Percentiles rank a stretch among this genome's conserved stretches.
phyloP scores from a whole-genome alignment of 2,888 invertebrate species.

The Meta bourneti region DNA sequence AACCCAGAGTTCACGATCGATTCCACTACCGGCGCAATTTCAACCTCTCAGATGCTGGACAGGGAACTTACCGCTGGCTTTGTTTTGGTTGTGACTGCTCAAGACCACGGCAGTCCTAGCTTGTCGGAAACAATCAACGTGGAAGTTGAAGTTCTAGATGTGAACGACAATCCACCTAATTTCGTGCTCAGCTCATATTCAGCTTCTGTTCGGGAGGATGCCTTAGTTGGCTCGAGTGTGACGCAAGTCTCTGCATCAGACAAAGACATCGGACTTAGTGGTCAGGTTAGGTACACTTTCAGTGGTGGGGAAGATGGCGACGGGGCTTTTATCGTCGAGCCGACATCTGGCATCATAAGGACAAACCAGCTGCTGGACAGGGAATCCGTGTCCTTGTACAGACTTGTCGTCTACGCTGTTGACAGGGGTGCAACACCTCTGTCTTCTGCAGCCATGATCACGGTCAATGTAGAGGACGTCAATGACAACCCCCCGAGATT shows the following conservation, averaged over 20 bases:
- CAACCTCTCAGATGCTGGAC: slow-evolving; percentile 91
- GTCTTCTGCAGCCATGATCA: slow-evolving; percentile 83
- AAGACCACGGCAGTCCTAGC: slow-evolving; percentile 94
- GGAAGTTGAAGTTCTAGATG: slow-evolving; percentile 95
- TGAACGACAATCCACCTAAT: slow-evolving; percentile 95
- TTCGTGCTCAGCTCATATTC: slow-evolving; percentile 86
- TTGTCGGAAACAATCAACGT: slow-evolving; percentile 96
- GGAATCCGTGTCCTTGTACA: slow-evolving; percentile 92
- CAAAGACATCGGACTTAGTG: slow-evolving; percentile 92
- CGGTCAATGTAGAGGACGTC: slow-evolving; percentile 83
- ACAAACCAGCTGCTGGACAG: slow-evolving; percentile 94
- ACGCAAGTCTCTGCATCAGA: slow-evolving; percentile 85
- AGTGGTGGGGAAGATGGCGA: slow-evolving; percentile 84
- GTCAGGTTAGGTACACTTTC: slow-evolving; percentile 84
- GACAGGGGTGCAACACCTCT: slow-evolving; percentile 91
- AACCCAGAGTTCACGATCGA: slow-evolving; percentile 90
- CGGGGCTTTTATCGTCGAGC: slow-evolving; percentile 94
- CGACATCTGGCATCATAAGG: slow-evolving; percentile 93
- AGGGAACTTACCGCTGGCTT: slow-evolving; percentile 91
- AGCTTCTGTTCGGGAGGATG: slow-evolving; percentile 92
- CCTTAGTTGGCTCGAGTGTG: slow-evolving; percentile 86
- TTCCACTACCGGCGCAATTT: slow-evolving; percentile 94
- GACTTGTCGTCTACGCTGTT: slow-evolving; percentile 91
- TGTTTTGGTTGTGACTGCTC: slow-evolving; percentile 93
- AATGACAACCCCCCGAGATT: slow-evolving; percentile 82